These are phyloP conservation scores for Propithecus coquereli DNA, from an alignment of 2,113 vertebrate species.

Conservation along the genomic window DNA sequence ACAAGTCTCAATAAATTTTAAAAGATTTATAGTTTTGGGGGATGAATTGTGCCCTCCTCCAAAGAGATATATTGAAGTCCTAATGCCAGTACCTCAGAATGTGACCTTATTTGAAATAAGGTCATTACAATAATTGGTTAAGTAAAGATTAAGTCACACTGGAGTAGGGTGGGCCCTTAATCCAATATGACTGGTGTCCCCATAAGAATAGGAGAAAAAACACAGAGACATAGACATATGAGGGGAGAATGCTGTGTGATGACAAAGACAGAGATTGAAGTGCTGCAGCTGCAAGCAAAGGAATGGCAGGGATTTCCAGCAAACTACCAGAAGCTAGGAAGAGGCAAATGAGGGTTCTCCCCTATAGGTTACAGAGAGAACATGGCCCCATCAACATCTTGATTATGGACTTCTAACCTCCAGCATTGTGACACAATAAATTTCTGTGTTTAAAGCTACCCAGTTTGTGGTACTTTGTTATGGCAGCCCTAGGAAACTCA, in stretches of 20 bases:
- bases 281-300: background rate
- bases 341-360: background rate
- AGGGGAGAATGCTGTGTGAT: background rate
- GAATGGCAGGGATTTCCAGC: background rate
- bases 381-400: background rate
- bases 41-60: background rate
- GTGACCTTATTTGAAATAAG: background rate
- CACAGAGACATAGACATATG: background rate
- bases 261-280: background rate
- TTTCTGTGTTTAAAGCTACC: background rate
- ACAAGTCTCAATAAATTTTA: background rate
- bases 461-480: background rate
- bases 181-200: background rate
- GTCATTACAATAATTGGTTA: background rate
- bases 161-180: background rate
- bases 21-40: background rate
- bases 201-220: background rate
- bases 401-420: background rate
- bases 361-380: background rate
- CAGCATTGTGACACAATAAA: background rate
- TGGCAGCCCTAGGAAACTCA: background rate
- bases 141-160: background rate
- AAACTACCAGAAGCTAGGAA: background rate
- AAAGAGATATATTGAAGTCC: background rate
- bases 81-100: background rate